Percentiles rank a stretch among this genome's conserved stretches.
Conservation (phyloP, 2,113 vertebrate genomes). For the Haplochromis vanheusdeni region DNA sequence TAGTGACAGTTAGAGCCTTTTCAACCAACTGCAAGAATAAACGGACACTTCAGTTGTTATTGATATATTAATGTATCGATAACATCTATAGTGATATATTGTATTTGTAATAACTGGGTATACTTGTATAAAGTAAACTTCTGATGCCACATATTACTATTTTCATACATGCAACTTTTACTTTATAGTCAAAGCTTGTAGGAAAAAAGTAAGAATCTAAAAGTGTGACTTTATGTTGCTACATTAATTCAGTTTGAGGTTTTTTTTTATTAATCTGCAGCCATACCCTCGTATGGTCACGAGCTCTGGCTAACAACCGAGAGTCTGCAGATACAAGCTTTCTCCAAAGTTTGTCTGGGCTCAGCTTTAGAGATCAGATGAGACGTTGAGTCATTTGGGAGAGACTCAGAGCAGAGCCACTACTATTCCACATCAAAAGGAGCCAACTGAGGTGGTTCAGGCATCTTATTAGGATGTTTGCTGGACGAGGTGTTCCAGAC, state of each 20-base stretch:
- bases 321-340: background rate
- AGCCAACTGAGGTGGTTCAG: background rate
- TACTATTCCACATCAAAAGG: background rate
- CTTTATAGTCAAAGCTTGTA: background rate
- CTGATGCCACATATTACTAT: background rate
- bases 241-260: fast-evolving
- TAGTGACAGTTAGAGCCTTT: background rate
- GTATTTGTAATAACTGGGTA: background rate
- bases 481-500: background rate
- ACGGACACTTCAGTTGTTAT: background rate
- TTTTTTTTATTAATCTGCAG: background rate
- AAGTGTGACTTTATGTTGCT: background rate
- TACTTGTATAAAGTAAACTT: background rate
- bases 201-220: background rate
- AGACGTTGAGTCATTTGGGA: background rate
- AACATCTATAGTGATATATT: background rate
- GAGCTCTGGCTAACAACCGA: background rate
- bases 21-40: background rate
- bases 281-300: background rate
- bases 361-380: background rate
- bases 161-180: background rate
- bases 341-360: background rate
- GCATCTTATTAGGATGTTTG: background rate
- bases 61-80: background rate
- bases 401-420: background rate